These are phyloP conservation scores for Sinopyrophorus schimmeli DNA, from an alignment of 2,888 invertebrate species.

Conservation along the genomic window DNA sequence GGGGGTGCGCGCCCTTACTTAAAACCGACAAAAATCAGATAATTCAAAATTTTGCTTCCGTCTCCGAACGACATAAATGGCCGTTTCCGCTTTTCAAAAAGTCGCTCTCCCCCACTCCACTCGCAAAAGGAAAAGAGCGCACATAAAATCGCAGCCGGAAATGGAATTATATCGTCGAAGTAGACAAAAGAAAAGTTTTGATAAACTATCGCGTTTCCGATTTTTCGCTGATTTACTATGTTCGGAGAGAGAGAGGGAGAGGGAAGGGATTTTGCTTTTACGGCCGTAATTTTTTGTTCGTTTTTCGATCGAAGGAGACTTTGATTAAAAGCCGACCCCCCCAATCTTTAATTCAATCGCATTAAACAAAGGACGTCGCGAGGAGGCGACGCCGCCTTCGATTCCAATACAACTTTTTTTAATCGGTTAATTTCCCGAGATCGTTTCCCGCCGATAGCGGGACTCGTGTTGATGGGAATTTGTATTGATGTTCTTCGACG, in stretches of 20 bases:
- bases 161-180: constrained; percentile 39
- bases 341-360: constrained; percentile 57
- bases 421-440: constrained; percentile 55
- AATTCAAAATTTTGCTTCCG: constrained; percentile 53
- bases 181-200: no score
- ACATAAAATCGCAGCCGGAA: no score
- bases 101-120: no score
- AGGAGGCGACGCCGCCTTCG: constrained; percentile 44
- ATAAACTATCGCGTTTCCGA: neutral
- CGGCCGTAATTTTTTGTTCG: no score
- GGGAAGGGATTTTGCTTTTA: no score
- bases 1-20: no score
- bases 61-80: constrained; percentile 52
- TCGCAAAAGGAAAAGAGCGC: constrained; percentile 36
- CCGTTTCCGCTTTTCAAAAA: constrained; percentile 54
- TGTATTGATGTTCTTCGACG: constrained; percentile 50
- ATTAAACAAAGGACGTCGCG: constrained; percentile 50
- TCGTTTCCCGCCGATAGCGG: constrained; percentile 53
- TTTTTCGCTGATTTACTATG: no score
- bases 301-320: constrained; percentile 53
- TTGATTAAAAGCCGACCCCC: constrained; percentile 55
- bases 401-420: constrained; percentile 54
- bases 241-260: no score
- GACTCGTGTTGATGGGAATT: constrained; percentile 54
- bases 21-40: no score